Base-by-base conservation (phyloP, 2,113 vertebrate genomes). In the Corythoichthys intestinalis region DNA sequence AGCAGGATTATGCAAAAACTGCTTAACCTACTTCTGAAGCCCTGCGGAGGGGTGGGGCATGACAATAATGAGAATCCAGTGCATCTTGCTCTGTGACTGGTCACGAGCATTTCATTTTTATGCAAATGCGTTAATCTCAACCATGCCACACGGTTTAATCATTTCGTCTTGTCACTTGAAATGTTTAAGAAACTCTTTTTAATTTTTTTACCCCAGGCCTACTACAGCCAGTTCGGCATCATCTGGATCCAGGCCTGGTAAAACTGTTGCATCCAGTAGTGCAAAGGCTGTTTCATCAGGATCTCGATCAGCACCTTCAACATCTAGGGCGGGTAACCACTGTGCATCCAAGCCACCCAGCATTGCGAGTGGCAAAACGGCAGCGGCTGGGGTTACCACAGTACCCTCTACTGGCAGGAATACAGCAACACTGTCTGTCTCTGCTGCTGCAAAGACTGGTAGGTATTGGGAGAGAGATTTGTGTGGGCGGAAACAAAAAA, bases 361-460 rank as follows among this genome's bases (percentile, higher is more conserved):
- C 4, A 17, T 71, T 10, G 39, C 73, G 38, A 34, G 74, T 54
- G 46, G 60, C 38, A 86, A 77, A 74, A 67, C 81, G 0, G 2
- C 81, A 34, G 47, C 79, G n/a, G 72, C 82, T 35, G 86, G 74
- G 80, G 72, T 70, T 1, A 46, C 82, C 44, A 63, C 81, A 70
- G 76, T 84, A 0, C 73, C 87, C 69, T 75, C 89, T 88, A 65
- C 83, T 86, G 89, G 82, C 70, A 83, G 79, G 65, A 69, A 62
- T 44, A 48, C 85, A 46, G 65, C 82, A 71, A 54, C 72, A 65
- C 89, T 82, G 61, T 52, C 79, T 17, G 66, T 73, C 14, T 90
- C 77, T 64, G 67, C 86, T 65, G 64, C 86, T 60, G 73, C 71
- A 5, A 91, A 85, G 78, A 93, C 88, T 91, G 91, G 92, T 92